Conservation (phyloP, 2,888 invertebrate genomes). For the Melipona beecheii region DNA sequence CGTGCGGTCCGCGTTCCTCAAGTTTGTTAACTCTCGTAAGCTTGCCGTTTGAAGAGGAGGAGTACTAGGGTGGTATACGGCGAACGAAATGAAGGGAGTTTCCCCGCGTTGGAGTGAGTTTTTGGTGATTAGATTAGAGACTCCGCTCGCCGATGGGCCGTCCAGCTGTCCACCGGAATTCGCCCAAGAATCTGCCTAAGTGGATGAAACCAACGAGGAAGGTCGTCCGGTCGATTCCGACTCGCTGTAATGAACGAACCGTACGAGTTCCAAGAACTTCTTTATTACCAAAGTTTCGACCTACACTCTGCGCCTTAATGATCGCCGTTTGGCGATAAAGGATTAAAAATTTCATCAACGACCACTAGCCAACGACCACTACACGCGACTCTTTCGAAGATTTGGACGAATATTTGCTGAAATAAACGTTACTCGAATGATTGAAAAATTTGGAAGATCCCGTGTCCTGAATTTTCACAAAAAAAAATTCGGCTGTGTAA, state of each 20-base stretch:
- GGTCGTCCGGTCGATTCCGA: slow-evolving; percentile 66
- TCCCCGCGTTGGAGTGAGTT: slow-evolving; percentile 75
- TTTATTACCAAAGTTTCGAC: slow-evolving; percentile 71
- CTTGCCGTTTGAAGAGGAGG: slow-evolving; percentile 69
- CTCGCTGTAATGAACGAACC: slow-evolving; percentile 68
- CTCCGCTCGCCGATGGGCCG: slow-evolving; percentile 69
- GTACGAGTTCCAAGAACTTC: slow-evolving; percentile 71
- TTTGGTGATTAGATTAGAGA: slow-evolving; percentile 81
- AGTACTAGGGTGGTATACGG: slow-evolving; percentile 64
- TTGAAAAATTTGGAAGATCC: no score
- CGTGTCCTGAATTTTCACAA: no score
- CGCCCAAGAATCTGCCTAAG: slow-evolving; percentile 76
- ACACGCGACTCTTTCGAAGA: neutral
- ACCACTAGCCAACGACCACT: neutral
- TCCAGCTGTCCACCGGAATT: slow-evolving; percentile 77
- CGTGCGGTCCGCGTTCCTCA: slow-evolving; percentile 78
- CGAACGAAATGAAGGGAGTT: slow-evolving; percentile 79
- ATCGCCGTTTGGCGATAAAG: slow-evolving; percentile 54
- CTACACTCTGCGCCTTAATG: slow-evolving; percentile 50
- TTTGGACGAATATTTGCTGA: no score
- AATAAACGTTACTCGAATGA: neutral
- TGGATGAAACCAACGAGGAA: slow-evolving; percentile 72
- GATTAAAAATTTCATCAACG: slow-evolving; percentile 64
- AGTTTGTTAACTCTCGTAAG: slow-evolving; percentile 82
- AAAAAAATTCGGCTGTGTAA: neutral